Percentiles rank a stretch among this genome's conserved stretches.
phyloP scores from a whole-genome alignment of 1,140 invertebrate genomes.

The Brachionus angularis region DNA sequence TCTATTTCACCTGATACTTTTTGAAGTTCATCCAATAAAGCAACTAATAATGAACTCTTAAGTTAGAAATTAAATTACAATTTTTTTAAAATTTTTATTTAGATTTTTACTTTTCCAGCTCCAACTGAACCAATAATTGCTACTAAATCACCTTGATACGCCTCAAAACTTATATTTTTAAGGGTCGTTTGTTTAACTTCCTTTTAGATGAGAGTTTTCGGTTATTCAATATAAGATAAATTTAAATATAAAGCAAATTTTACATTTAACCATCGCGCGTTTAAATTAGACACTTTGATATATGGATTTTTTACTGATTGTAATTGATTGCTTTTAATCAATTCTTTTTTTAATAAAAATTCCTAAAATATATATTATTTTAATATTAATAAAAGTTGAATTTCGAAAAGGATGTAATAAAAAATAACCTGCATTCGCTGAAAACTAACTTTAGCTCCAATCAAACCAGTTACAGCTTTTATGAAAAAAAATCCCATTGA shows the following conservation, averaged over 20 bases:
- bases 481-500: slow-evolving; percentile 43
- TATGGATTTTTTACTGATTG: not conserved
- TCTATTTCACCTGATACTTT: slow-evolving; percentile 13
- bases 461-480: slow-evolving; percentile 21
- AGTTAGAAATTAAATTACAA: not conserved
- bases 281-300: not conserved
- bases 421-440: slow-evolving; percentile 28
- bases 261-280: slow-evolving; percentile 16
- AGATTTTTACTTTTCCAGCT: slow-evolving; percentile 59
- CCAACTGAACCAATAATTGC: slow-evolving; percentile 31
- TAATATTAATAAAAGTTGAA: not conserved
- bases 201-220: not conserved
- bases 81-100: not conserved
- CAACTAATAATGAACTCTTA: slow-evolving; percentile 25
- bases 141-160: slow-evolving; percentile 63
- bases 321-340: slow-evolving; percentile 15
- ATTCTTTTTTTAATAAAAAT: slow-evolving; percentile 5
- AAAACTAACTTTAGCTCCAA: slow-evolving; percentile 31
- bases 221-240: not conserved
- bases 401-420: not conserved
- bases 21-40: slow-evolving; percentile 21
- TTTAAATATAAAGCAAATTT: not conserved
- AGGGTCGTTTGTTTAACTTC: not conserved
- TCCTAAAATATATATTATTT: not conserved
- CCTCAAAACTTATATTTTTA: slow-evolving; percentile 26